phyloP scores from a whole-genome alignment of 1,140 invertebrate genomes.

The Drosophila murphyi region DNA sequence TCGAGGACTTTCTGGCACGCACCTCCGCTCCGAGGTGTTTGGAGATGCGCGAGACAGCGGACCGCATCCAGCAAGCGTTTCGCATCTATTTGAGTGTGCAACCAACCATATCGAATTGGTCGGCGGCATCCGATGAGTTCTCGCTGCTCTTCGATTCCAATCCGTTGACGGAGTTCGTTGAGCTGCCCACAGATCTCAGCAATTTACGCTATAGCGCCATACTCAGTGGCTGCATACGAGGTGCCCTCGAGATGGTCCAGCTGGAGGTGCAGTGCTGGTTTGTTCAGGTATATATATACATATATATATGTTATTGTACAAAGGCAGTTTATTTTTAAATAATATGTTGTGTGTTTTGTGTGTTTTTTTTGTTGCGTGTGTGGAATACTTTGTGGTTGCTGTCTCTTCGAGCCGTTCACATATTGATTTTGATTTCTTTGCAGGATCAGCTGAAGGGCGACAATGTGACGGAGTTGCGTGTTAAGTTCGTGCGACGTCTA shows the following conservation, averaged over 20 bases:
- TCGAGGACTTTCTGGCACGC: conserved; percentile 98
- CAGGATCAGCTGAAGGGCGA: conserved; percentile 98
- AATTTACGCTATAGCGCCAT: conserved; percentile 97
- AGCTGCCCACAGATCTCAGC: conserved; percentile 95
- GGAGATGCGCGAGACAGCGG: conserved; percentile 98
- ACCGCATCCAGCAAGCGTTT: conserved; percentile 94
- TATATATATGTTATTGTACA: conserved; percentile 2
- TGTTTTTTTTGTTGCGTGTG: conserved; percentile 17
- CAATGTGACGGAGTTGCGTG: conserved; percentile 95
- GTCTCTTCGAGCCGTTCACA: conserved; percentile 18
- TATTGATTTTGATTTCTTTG: conserved; percentile 31
- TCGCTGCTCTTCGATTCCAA: conserved; percentile 97
- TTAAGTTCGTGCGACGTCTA: conserved; percentile 97
- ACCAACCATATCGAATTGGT: conserved; percentile 97
- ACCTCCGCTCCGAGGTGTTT: conserved; percentile 95
- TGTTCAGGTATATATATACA: conserved; percentile 86
- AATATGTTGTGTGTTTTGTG: conserved; percentile 2
- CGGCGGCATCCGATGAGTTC: conserved; percentile 97
- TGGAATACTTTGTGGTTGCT: conserved; percentile 47
- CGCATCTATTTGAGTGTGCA: conserved; percentile 96
- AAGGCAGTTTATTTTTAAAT: neutral
- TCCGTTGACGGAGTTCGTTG: conserved; percentile 99
- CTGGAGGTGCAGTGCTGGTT: conserved; percentile 92
- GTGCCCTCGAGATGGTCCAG: conserved; percentile 98
- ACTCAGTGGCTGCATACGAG: conserved; percentile 96